These are phyloP conservation scores for Coelopa pilipes DNA, from an alignment of 2,888 invertebrate species.

Conservation along the genomic window DNA sequence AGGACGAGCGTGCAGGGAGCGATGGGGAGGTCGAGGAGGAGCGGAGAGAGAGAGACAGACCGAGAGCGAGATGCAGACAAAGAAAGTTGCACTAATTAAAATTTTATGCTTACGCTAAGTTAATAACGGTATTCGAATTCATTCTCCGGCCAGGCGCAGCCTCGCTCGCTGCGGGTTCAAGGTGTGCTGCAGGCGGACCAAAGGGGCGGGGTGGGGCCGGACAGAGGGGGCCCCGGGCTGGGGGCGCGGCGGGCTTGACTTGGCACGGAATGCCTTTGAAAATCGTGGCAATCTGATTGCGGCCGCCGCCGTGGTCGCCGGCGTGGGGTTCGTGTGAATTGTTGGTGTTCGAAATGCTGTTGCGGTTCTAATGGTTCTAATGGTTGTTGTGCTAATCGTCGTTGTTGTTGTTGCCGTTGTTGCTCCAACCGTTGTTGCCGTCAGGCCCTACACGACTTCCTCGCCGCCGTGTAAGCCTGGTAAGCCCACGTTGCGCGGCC, in stretches of 20 bases:
- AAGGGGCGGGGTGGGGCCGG: no score
- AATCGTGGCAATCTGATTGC: constrained; percentile 20
- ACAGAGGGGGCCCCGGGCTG: no score
- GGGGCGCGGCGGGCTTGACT: no score
- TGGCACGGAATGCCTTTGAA: constrained; percentile 3
- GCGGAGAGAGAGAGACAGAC: not conserved
- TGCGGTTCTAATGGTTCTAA: constrained; percentile 4
- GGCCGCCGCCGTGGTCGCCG: not conserved
- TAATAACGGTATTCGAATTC: constrained; percentile 25
- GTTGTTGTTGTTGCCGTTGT: not conserved
- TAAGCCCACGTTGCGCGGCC: no score
- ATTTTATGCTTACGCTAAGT: constrained; percentile 35
- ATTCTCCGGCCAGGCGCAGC: not conserved
- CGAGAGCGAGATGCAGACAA: not conserved
- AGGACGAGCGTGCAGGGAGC: not conserved
- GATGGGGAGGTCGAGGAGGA: no score
- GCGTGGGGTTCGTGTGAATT: not conserved
- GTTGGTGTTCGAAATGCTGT: not conserved
- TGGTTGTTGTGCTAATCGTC: not conserved
- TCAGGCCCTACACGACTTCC: no score
- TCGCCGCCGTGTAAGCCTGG: no score
- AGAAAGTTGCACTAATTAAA: constrained; percentile 35
- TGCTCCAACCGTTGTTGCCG: no score
- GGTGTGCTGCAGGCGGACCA: no score
- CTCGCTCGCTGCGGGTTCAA: not conserved